These are phyloP conservation scores for Tadarida brasiliensis DNA, from an alignment of 2,797 vertebrate species.

Conservation along the genomic window DNA sequence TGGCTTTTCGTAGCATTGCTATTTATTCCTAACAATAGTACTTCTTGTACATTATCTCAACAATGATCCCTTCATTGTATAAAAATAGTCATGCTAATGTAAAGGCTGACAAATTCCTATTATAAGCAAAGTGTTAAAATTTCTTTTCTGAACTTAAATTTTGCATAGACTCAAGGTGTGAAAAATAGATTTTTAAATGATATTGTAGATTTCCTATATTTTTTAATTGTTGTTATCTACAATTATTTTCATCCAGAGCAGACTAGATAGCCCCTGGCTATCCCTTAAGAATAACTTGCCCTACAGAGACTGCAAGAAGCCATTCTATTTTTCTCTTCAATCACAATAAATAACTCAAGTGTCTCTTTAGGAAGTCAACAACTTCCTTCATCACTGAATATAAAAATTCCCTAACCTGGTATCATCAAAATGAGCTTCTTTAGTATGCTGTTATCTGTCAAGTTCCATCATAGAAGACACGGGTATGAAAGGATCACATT, in stretches of 20 bases:
- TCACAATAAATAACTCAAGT: neutral
- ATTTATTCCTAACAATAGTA: neutral
- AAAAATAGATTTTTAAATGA: neutral
- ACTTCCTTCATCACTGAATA: neutral
- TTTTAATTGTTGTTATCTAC: neutral
- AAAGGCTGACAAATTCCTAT: neutral
- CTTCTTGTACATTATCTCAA: neutral
- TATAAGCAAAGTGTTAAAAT: neutral
- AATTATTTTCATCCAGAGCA: neutral
- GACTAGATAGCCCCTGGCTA: accelerated
- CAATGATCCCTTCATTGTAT: neutral
- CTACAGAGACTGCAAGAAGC: neutral
- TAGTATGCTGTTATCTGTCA: conserved; percentile 27
- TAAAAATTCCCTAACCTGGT: neutral
- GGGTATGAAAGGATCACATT: neutral
- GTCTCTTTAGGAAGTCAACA: neutral
- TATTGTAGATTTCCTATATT: neutral
- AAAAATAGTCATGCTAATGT: neutral
- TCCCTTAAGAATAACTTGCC: neutral
- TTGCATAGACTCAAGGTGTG: neutral
- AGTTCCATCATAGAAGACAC: neutral
- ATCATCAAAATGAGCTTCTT: conserved; percentile 44
- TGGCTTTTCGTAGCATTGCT: neutral
- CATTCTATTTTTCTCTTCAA: neutral
- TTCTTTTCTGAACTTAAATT: neutral